phyloP scores from a whole-genome alignment of 1,140 invertebrate genomes.

The Macrobrachium nipponense region DNA sequence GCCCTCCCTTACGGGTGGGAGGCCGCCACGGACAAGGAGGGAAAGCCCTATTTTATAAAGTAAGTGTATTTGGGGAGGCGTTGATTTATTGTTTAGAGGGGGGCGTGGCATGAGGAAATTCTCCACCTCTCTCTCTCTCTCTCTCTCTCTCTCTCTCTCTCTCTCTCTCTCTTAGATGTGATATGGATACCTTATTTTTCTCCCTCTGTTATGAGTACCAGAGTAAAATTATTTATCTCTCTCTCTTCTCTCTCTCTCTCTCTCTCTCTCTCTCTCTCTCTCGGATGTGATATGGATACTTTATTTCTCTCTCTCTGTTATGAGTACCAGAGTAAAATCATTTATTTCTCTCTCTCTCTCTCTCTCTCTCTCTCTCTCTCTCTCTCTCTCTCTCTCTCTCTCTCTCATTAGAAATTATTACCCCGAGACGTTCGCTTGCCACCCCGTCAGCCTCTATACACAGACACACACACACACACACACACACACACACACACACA shows the following conservation, averaged over 20 bases:
- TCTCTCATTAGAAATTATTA: background rate
- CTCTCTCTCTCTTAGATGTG: background rate
- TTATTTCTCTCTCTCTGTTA: background rate
- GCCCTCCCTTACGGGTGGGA: conserved; percentile 90
- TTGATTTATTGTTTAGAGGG: background rate
- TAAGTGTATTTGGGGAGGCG: conserved; percentile 72
- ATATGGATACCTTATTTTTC: no score
- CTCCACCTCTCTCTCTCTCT: conserved; percentile 12
- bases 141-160: background rate
- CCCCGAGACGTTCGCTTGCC: no score
- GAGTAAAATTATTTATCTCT: background rate
- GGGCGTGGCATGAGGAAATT: background rate
- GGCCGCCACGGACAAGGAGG: conserved; percentile 81
- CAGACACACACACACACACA: no score
- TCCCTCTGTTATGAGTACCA: background rate
- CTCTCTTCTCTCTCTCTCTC: background rate
- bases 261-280: background rate
- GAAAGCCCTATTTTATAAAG: conserved; percentile 90
- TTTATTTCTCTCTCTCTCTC: background rate
- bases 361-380: conserved; percentile 4
- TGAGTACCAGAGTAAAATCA: background rate
- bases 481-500: no score
- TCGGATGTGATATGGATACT: no score
- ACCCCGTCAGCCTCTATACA: background rate
- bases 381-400: conserved; percentile 25